Evolutionary conservation across 1,140 invertebrate genomes (phyloP).

Genomic region (Lamellibrachia luymesi): DNA sequence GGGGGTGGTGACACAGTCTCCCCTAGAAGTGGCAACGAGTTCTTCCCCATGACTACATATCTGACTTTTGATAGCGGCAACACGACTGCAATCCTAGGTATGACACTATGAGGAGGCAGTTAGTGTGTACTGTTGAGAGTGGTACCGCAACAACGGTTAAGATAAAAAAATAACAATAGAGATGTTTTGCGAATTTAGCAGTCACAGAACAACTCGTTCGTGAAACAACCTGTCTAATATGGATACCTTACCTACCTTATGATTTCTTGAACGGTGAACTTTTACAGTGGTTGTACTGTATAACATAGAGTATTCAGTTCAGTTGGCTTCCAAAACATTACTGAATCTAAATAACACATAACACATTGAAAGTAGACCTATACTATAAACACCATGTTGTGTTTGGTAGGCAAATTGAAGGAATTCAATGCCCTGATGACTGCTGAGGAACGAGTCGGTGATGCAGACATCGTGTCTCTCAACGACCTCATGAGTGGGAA

Average conservation of each 20-base stretch:
- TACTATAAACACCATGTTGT: constrained; percentile 13
- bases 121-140: too few species aligned
- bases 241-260: not conserved
- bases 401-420: constrained; percentile 62
- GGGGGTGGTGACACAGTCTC: not conserved
- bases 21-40: constrained; percentile 25
- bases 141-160: too few species aligned
- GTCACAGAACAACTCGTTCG: not conserved
- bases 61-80: constrained; percentile 71
- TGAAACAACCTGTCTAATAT: not conserved
- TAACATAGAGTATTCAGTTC: not conserved
- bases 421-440: constrained; percentile 72
- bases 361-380: not conserved
- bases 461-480: constrained; percentile 27
- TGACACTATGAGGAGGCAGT: constrained; percentile 29
- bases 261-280: too few species aligned
- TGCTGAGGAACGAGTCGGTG: constrained; percentile 28
- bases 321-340: not conserved
- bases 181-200: not conserved
- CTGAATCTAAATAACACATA: not conserved
- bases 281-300: too few species aligned
- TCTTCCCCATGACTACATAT: constrained; percentile 60
- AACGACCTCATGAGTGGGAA: constrained; percentile 19
- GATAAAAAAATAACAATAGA: too few species aligned
- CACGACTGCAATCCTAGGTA: constrained; percentile 63